A percentile compares a stretch with the other conserved stretches of the same genome.
Conservation (phyloP, 2,888 invertebrate species). For the Drosophila paranaensis region DNA sequence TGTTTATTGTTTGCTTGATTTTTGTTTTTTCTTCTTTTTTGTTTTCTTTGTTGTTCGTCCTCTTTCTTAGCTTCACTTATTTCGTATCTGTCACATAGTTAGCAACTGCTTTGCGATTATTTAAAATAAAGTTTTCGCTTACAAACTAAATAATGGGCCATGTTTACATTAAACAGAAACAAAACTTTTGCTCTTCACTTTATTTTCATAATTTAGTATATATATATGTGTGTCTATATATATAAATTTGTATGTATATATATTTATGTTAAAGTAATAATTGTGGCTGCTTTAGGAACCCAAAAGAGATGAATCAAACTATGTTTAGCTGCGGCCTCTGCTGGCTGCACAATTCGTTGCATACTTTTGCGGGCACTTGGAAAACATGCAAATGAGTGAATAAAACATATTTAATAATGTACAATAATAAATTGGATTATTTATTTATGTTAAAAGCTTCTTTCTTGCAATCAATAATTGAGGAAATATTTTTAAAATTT, state of each 20-base stretch:
- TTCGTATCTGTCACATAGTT: constrained; percentile 19
- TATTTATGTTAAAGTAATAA: constrained; percentile 39
- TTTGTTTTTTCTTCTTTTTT: constrained; percentile 15
- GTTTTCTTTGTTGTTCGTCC: neutral
- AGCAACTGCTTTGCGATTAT: constrained; percentile 58
- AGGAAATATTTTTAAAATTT: neutral
- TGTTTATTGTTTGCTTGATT: constrained; percentile 72
- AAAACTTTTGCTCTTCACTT: constrained; percentile 39
- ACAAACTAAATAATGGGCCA: constrained; percentile 76
- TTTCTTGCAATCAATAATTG: neutral
- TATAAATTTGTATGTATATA: constrained; percentile 17
- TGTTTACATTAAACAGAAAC: constrained; percentile 56
- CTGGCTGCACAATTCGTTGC: constrained; percentile 25
- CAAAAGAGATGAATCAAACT: constrained; percentile 50
- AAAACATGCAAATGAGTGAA: neutral
- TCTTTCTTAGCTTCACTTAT: constrained; percentile 15
- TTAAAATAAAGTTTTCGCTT: constrained; percentile 56
- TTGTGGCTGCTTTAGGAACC: constrained; percentile 68
- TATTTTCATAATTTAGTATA: constrained; percentile 29
- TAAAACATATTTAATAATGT: constrained; percentile 28
- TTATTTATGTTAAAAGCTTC: constrained; percentile 16
- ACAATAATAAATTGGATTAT: constrained; percentile 22
- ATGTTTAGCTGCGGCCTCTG: constrained; percentile 12
- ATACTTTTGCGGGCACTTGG: constrained; percentile 38
- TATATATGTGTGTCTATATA: constrained; percentile 7